These are phyloP conservation scores for Anthopleura xanthogrammica DNA, from an alignment of 92 coral and sea anemone species.

Conservation along the genomic window DNA sequence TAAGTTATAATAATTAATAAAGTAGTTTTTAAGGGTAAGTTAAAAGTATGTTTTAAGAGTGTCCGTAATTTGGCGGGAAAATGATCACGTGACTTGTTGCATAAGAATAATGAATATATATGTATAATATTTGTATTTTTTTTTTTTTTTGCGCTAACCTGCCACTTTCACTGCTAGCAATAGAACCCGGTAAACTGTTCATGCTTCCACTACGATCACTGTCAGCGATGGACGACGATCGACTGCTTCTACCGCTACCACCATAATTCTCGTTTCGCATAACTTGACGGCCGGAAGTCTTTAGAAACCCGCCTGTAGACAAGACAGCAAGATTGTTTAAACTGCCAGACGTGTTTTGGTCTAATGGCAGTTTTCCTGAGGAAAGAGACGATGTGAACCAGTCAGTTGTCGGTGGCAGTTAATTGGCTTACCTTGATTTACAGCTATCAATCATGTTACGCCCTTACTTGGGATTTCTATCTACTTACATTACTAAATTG, in stretches of 20 bases:
- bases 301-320: constrained; percentile 86
- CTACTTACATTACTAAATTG: neutral
- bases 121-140: neutral
- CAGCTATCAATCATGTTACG: neutral
- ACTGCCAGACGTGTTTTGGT: constrained; percentile 70
- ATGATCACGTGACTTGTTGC: neutral
- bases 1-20: too few species aligned
- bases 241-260: constrained; percentile 92
- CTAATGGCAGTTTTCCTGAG: constrained; percentile 57
- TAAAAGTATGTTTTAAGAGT: too few species aligned
- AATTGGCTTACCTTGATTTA: constrained; percentile 32
- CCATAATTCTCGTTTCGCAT: constrained; percentile 63
- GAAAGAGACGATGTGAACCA: constrained; percentile 42
- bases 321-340: constrained; percentile 91
- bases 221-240: constrained; percentile 85
- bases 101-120: too few species aligned
- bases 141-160: constrained; percentile 42
- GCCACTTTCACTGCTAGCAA: constrained; percentile 91
- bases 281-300: constrained; percentile 56
- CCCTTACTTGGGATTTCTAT: neutral
- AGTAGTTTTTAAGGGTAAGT: too few species aligned
- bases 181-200: constrained; percentile 92
- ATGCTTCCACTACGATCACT: constrained; percentile 97
- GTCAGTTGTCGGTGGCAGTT: constrained; percentile 7
- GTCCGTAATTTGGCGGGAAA: neutral